Conservation (phyloP, 30 jellyfish, hydroid and myxozoan species). For the Aurelia aurita complex sp. Pacific region DNA sequence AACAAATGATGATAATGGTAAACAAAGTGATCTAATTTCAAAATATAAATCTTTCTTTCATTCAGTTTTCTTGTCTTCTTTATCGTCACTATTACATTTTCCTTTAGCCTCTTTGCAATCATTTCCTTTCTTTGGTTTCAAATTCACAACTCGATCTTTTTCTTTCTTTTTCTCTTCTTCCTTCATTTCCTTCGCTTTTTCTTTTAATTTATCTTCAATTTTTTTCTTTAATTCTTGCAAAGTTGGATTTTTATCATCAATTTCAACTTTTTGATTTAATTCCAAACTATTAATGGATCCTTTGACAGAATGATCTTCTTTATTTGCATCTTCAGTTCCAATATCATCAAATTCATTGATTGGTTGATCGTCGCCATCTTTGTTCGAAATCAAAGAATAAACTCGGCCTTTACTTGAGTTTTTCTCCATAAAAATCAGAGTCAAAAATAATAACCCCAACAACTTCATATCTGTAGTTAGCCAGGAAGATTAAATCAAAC, state of each 20-base stretch:
- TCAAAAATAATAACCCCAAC: too few species aligned
- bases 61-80: background rate
- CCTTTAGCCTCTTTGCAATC: slow-evolving; percentile 9
- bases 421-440: too few species aligned
- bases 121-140: slow-evolving; percentile 32
- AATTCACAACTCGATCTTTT: slow-evolving; percentile 21
- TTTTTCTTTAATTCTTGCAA: slow-evolving; percentile 39
- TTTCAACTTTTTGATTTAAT: slow-evolving; percentile 35
- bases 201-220: slow-evolving; percentile 22
- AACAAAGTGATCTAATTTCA: too few species aligned
- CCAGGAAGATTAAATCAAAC: too few species aligned
- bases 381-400: too few species aligned
- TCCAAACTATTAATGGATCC: slow-evolving; percentile 31
- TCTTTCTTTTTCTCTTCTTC: slow-evolving; percentile 44
- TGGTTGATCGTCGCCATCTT: background rate
- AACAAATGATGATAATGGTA: too few species aligned
- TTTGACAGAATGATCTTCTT: slow-evolving; percentile 24
- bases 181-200: slow-evolving; percentile 14
- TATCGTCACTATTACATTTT: slow-evolving; percentile 10
- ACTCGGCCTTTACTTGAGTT: too few species aligned
- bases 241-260: slow-evolving; percentile 43
- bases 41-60: background rate
- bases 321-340: background rate
- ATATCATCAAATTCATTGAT: background rate
- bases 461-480: too few species aligned